A percentile compares a stretch with the other conserved stretches of the same genome.
These are phyloP conservation scores for Trididemnum miniatum DNA, from an alignment of 23 tunicate genomes.

Conservation along the genomic window DNA sequence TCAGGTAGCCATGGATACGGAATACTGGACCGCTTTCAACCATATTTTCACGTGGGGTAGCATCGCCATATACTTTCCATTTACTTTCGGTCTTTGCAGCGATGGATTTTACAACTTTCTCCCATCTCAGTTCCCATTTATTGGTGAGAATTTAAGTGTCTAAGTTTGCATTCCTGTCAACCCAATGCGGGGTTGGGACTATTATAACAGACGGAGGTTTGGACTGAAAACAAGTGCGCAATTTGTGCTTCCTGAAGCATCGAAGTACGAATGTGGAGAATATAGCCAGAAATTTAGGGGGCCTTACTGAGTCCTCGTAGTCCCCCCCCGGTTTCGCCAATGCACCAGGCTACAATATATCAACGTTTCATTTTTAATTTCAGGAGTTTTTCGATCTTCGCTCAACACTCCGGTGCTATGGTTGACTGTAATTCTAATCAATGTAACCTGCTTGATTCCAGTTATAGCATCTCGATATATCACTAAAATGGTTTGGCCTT, in stretches of 20 bases:
- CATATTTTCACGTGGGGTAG: slow-evolving; percentile 95
- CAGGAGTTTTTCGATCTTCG: slow-evolving; percentile 47
- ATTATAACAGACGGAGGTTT: too few species aligned
- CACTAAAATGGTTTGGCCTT: slow-evolving; percentile 16
- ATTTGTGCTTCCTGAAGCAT: too few species aligned
- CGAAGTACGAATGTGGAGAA: too few species aligned
- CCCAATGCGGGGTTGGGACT: too few species aligned
- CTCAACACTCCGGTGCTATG: slow-evolving; percentile 22
- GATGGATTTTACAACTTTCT: slow-evolving; percentile 63
- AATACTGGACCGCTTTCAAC: slow-evolving; percentile 88
- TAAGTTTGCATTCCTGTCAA: too few species aligned
- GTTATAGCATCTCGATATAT: slow-evolving; percentile 16
- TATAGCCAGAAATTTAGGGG: too few species aligned
- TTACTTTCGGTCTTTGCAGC: slow-evolving; percentile 76
- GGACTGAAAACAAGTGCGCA: too few species aligned
- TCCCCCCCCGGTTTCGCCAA: too few species aligned
- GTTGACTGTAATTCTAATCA: slow-evolving; percentile 34
- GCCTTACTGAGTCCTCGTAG: too few species aligned
- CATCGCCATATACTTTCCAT: slow-evolving; percentile 67
- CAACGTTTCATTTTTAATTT: neutral
- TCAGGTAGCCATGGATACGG: slow-evolving; percentile 89
- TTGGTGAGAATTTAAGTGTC: slow-evolving; percentile 53
- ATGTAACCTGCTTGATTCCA: slow-evolving; percentile 46
- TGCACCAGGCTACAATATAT: too few species aligned
- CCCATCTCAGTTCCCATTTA: slow-evolving; percentile 62